A percentile compares a stretch with the other conserved stretches of the same genome.
Evolutionary conservation across 2,113 vertebrate genomes (phyloP).

Genomic region (Pachycephala philippinensis): DNA sequence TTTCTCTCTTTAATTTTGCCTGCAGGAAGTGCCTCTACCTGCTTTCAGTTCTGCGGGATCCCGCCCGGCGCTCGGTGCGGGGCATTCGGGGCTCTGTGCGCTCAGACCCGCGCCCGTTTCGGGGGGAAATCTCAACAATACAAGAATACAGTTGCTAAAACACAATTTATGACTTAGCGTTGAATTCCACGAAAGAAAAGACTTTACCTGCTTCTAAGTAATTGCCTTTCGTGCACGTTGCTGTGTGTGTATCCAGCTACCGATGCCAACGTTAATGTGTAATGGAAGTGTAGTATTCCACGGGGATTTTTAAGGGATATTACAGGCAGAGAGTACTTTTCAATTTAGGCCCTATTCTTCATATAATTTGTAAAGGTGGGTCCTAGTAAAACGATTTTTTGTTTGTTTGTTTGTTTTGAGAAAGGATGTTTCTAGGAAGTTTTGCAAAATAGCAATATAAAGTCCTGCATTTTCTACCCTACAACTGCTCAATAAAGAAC

Average conservation of each 20-base stretch:
- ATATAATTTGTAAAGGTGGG: neutral
- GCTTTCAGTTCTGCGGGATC: neutral
- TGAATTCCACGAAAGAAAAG: neutral
- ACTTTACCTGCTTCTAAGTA: neutral
- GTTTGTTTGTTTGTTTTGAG: neutral
- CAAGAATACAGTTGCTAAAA: fast-evolving
- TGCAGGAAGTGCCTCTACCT: constrained; percentile 57
- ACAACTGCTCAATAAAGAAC: neutral
- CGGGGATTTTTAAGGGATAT: neutral
- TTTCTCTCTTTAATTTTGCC: neutral
- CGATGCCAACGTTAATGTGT: fast-evolving
- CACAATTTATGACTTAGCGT: fast-evolving
- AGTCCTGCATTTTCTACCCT: neutral
- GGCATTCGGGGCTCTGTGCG: fast-evolving
- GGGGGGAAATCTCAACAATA: fast-evolving
- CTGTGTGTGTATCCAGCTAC: fast-evolving
- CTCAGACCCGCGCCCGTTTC: fast-evolving
- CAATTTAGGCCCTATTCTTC: neutral
- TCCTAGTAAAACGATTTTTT: neutral
- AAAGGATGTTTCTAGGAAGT: neutral
- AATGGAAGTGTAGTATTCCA: neutral
- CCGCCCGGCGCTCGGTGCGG: neutral
- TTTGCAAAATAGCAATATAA: neutral
- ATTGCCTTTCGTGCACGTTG: neutral
- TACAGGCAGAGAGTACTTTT: neutral